Conservation (phyloP, 2,797 vertebrate species). For the Choloepus didactylus region DNA sequence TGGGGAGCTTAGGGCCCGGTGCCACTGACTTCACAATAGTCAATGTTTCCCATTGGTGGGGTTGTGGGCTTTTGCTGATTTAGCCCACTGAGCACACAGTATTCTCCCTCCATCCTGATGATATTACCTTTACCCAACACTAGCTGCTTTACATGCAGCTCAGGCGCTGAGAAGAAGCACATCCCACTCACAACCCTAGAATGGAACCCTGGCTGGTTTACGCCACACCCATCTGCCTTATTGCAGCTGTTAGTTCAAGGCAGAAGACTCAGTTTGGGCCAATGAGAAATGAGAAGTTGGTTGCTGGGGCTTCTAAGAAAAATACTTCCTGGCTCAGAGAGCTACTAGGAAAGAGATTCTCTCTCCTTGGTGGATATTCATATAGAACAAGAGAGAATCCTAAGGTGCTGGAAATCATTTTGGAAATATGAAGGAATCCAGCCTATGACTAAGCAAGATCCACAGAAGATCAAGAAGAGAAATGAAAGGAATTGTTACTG, state of each 20-base stretch:
- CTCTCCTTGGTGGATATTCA: not conserved
- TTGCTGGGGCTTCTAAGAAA: not conserved
- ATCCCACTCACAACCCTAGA: not conserved
- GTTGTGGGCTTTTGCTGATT: not conserved
- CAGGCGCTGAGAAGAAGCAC: not conserved
- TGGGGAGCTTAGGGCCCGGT: not conserved
- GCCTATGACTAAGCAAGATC: not conserved
- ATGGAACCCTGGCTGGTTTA: not conserved
- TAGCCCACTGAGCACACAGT: not conserved
- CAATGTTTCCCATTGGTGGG: constrained; percentile 62
- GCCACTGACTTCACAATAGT: constrained; percentile 80
- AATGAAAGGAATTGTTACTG: not conserved
- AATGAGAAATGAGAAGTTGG: not conserved
- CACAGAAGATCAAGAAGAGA: constrained; percentile 41
- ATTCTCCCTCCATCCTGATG: not conserved
- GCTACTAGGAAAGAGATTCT: not conserved
- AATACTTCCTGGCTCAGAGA: not conserved
- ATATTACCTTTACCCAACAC: not conserved
- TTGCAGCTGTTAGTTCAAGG: not conserved
- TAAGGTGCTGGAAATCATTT: not conserved
- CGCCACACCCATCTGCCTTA: not conserved
- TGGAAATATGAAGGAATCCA: constrained; percentile 29
- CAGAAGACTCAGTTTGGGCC: not conserved
- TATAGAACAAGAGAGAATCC: not conserved
- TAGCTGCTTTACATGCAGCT: not conserved